These are phyloP conservation scores for Callorhinus ursinus DNA, from an alignment of 2,113 vertebrate genomes.

Conservation along the genomic window DNA sequence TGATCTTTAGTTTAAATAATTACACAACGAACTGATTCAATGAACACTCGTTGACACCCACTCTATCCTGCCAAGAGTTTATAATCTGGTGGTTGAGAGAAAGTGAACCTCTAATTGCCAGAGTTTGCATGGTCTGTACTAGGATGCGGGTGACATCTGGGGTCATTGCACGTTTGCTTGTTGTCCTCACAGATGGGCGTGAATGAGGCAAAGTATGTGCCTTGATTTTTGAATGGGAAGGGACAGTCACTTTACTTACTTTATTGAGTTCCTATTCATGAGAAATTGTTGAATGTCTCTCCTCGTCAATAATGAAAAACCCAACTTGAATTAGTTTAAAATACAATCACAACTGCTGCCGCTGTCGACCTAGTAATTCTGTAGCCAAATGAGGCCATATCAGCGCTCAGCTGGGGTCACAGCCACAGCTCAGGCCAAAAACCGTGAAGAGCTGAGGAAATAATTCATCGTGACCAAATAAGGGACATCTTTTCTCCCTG, in stretches of 20 bases:
- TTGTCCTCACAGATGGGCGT: neutral
- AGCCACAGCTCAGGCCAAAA: neutral
- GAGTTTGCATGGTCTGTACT: neutral
- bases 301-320: neutral
- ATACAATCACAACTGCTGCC: rapidly evolving
- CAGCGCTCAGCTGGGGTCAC: neutral
- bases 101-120: neutral
- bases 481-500: neutral
- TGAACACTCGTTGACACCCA: neutral
- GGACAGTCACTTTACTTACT: neutral
- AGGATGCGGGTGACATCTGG: rapidly evolving
- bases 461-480: neutral
- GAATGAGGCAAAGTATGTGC: rapidly evolving
- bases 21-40: neutral
- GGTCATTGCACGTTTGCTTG: neutral
- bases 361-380: neutral
- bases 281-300: neutral
- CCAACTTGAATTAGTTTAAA: neutral
- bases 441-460: rapidly evolving
- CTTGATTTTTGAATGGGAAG: no score
- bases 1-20: neutral
- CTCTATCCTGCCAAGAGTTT: neutral
- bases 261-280: neutral
- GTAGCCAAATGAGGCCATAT: rapidly evolving
- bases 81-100: neutral